Evolutionary conservation across 2,888 invertebrate species (phyloP).

Genomic region (Chymomyza caudatula): DNA sequence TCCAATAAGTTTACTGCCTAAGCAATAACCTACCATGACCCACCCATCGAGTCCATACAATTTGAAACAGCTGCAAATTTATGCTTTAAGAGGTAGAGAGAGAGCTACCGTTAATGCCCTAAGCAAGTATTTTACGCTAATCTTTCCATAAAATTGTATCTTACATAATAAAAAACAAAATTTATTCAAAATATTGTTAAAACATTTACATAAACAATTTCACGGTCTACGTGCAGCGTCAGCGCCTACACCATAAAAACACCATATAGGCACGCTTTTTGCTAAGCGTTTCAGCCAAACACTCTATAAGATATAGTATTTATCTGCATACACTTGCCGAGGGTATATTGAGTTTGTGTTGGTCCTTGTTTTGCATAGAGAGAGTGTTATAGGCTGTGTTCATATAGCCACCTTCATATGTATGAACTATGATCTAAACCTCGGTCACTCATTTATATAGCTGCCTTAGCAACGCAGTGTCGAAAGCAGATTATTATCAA

Average conservation of each 20-base stretch:
- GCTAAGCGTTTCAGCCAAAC: neutral
- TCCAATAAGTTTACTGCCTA: neutral
- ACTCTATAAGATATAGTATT: neutral
- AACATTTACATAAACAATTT: neutral
- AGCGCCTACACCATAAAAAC: neutral
- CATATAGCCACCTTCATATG: too few species aligned
- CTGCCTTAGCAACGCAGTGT: too few species aligned
- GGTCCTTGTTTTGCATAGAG: too few species aligned
- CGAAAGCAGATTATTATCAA: too few species aligned
- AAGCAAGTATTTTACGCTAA: constrained; percentile 38
- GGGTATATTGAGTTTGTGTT: neutral
- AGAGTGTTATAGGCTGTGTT: too few species aligned
- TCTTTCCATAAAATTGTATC: constrained; percentile 25
- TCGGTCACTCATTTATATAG: too few species aligned
- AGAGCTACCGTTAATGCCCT: constrained; percentile 40
- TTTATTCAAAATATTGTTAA: neutral
- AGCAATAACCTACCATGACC: neutral
- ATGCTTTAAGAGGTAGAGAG: neutral
- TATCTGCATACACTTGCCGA: neutral
- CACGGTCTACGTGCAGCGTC: neutral
- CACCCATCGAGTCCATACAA: neutral
- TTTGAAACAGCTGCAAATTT: neutral
- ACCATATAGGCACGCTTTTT: neutral
- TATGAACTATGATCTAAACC: too few species aligned
- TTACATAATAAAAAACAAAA: neutral